A percentile compares a stretch with the other conserved stretches of the same genome.
phyloP scores from a whole-genome alignment of 2,888 invertebrate genomes.

The Lepidocyrtoides sp. region DNA sequence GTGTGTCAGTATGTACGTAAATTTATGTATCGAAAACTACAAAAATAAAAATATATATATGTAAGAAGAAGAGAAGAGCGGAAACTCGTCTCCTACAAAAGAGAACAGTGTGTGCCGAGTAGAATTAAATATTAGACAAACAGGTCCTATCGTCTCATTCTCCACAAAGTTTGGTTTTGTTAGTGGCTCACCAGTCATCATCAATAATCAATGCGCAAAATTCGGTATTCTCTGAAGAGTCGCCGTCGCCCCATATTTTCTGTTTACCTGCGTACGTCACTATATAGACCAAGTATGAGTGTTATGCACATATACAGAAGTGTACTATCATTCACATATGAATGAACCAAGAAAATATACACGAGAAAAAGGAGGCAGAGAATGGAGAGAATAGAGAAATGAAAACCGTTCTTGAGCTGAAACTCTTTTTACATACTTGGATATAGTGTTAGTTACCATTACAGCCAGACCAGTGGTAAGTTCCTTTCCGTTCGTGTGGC shows the following conservation, averaged over 20 bases:
- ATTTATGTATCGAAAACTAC: background rate
- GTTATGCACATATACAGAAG: background rate
- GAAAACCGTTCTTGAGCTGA: background rate
- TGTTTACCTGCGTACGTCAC: slow-evolving; percentile 34
- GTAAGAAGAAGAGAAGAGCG: background rate
- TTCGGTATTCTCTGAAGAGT: slow-evolving; percentile 65
- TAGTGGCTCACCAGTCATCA: slow-evolving; percentile 61
- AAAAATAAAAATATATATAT: no score
- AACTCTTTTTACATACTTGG: background rate
- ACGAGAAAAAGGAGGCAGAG: background rate
- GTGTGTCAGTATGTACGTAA: no score
- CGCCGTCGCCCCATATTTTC: slow-evolving; percentile 57
- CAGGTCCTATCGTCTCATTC: background rate
- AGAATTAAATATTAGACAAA: slow-evolving; percentile 31
- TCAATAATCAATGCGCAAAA: slow-evolving; percentile 70
- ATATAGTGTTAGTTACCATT: slow-evolving; percentile 27
- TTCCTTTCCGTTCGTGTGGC: slow-evolving; percentile 29
- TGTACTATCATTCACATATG: slow-evolving; percentile 37
- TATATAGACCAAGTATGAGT: background rate
- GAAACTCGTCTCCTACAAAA: background rate
- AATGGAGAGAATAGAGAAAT: slow-evolving; percentile 15
- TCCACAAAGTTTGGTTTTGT: slow-evolving; percentile 29
- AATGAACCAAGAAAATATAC: slow-evolving; percentile 33
- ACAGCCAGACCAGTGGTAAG: slow-evolving; percentile 18
- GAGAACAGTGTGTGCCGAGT: background rate